phyloP scores from a whole-genome alignment of 2,113 vertebrate genomes.

The Baryphthengus martii region DNA sequence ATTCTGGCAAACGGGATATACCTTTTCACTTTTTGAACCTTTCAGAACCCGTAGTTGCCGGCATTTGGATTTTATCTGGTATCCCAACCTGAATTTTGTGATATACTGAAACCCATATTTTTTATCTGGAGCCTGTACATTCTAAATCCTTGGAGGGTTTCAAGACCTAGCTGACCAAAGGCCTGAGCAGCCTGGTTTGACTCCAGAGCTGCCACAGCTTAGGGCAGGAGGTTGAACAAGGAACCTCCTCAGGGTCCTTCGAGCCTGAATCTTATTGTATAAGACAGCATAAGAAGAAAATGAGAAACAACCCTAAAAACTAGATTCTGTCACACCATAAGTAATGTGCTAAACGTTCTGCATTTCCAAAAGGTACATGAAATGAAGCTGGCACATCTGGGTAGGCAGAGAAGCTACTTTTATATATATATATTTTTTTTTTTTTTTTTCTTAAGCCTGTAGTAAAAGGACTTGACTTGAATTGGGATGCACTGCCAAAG shows the following conservation, averaged over 20 bases:
- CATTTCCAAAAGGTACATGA: not conserved
- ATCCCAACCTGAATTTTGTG: not conserved
- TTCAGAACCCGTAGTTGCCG: not conserved
- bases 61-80: not conserved
- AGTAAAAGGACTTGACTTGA: not conserved
- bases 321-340: not conserved
- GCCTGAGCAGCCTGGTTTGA: not conserved
- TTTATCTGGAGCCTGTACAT: not conserved
- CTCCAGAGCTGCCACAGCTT: not conserved
- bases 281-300: not conserved
- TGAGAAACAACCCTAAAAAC: not conserved
- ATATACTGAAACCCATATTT: not conserved
- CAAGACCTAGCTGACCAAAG: not conserved
- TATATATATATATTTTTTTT: too few relatives aligned
- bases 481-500: not conserved
- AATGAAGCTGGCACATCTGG: not conserved
- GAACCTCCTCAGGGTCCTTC: not conserved
- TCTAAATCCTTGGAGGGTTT: not conserved
- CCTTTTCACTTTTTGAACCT: not conserved
- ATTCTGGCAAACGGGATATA: not conserved
- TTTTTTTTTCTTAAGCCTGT: not conserved
- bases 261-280: not conserved
- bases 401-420: not conserved
- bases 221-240: not conserved
- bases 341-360: not conserved